Conservation (phyloP, 1,140 invertebrate genomes). For the Neodiprion fabricii region DNA sequence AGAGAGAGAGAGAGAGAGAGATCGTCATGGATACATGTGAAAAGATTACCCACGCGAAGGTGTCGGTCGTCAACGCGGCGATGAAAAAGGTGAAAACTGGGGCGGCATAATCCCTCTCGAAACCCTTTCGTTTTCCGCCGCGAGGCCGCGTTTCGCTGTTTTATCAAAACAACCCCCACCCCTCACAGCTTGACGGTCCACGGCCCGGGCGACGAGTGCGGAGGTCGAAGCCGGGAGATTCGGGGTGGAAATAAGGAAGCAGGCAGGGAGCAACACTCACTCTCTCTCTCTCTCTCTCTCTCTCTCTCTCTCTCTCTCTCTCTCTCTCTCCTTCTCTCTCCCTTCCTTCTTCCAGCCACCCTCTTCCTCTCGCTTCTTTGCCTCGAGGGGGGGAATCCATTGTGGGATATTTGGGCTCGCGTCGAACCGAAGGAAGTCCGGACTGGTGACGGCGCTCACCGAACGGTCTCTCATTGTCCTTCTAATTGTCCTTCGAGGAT, state of each 20-base stretch:
- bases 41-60: not conserved
- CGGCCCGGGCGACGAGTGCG: constrained; percentile 39
- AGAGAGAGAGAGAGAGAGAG: not conserved
- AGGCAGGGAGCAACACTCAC: not conserved
- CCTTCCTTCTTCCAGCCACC: no score
- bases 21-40: not conserved
- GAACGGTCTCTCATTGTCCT: not conserved
- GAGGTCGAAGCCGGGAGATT: no score
- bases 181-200: constrained; percentile 22
- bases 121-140: not conserved
- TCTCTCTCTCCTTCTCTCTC: not conserved
- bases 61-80: not conserved
- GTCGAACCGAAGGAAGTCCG: not conserved
- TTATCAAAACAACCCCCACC: constrained; percentile 9
- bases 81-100: not conserved
- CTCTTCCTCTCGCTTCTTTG: no score
- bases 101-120: not conserved
- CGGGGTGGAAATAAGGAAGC: not conserved
- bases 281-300: not conserved
- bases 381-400: not conserved
- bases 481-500: not conserved
- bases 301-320: not conserved
- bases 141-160: not conserved
- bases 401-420: constrained; percentile 4
- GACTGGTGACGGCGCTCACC: not conserved